Percentiles rank a stretch among this genome's conserved stretches.
Conservation (phyloP, 2,113 vertebrate species). For the Scomber colias region DNA sequence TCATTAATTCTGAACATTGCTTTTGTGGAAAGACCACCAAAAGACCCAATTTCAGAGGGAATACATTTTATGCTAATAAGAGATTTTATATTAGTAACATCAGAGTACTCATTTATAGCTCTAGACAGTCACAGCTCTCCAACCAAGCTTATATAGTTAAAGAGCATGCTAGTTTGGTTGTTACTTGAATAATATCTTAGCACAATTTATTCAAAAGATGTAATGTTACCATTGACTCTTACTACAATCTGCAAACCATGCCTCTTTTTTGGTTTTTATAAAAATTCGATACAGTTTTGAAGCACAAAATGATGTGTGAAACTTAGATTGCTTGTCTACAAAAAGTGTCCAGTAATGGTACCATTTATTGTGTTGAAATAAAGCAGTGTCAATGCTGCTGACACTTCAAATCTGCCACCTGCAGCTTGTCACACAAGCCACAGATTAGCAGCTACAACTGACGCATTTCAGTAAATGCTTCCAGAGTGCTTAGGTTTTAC, state of each 20-base stretch:
- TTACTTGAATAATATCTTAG: neutral
- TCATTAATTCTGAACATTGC: too few relatives aligned
- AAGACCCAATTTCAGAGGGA: too few relatives aligned
- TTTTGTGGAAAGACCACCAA: too few relatives aligned
- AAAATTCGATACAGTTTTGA: neutral
- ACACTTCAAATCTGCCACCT: constrained; percentile 65
- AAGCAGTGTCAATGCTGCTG: constrained; percentile 43
- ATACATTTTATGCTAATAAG: too few relatives aligned
- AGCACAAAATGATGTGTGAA: neutral
- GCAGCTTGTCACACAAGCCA: constrained; percentile 49
- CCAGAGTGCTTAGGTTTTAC: constrained; percentile 38
- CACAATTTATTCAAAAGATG: neutral
- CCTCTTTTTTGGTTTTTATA: neutral
- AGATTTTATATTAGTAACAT: too few relatives aligned
- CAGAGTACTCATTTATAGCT: too few relatives aligned
- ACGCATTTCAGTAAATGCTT: constrained; percentile 58
- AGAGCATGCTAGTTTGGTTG: neutral
- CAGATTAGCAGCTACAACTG: constrained; percentile 64
- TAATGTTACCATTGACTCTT: neutral
- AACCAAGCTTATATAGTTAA: neutral
- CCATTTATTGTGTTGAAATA: constrained; percentile 38
- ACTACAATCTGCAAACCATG: neutral
- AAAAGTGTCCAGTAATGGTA: neutral
- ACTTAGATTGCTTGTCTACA: neutral
- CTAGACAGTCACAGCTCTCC: too few relatives aligned